These are phyloP conservation scores for Sericinus montela DNA, from an alignment of 2,888 invertebrate genomes.

Conservation along the genomic window DNA sequence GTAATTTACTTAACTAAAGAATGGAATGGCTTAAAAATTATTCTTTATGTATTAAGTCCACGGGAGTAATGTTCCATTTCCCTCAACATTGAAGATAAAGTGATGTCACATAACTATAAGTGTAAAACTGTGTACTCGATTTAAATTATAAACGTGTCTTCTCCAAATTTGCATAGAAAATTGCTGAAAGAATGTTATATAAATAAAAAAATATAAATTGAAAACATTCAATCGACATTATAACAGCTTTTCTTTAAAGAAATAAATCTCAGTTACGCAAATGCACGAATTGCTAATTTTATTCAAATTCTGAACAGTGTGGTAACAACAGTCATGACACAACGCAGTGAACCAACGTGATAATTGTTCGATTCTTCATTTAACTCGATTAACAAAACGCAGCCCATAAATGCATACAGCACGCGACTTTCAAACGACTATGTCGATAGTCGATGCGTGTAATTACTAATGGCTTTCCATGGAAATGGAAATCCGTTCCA, in stretches of 20 bases:
- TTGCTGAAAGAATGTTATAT: not conserved
- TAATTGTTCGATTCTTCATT: slow-evolving; percentile 12
- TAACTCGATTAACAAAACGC: slow-evolving; percentile 15
- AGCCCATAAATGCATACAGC: slow-evolving; percentile 11
- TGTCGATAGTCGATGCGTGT: slow-evolving; percentile 21
- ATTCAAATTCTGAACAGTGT: slow-evolving; percentile 3
- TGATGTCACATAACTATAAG: too few relatives aligned
- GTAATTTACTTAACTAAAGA: too few relatives aligned
- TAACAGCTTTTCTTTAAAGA: too few relatives aligned
- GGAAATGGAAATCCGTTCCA: slow-evolving; percentile 25
- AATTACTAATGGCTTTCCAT: slow-evolving; percentile 29
- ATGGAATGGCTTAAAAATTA: too few relatives aligned
- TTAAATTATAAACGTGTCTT: too few relatives aligned
- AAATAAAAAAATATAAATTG: too few relatives aligned
- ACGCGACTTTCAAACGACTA: slow-evolving; percentile 25
- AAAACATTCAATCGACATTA: too few relatives aligned
- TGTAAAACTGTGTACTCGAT: too few relatives aligned
- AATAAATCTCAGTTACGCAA: not conserved
- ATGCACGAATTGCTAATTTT: slow-evolving; percentile 5
- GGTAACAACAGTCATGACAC: slow-evolving; percentile 7
- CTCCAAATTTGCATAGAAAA: too few relatives aligned
- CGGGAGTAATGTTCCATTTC: too few relatives aligned
- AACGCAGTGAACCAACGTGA: slow-evolving; percentile 9
- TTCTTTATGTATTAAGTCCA: too few relatives aligned
- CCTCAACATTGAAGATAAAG: too few relatives aligned